Conservation (phyloP, 2,797 vertebrate genomes). For the Ctenopoma multispine region DNA sequence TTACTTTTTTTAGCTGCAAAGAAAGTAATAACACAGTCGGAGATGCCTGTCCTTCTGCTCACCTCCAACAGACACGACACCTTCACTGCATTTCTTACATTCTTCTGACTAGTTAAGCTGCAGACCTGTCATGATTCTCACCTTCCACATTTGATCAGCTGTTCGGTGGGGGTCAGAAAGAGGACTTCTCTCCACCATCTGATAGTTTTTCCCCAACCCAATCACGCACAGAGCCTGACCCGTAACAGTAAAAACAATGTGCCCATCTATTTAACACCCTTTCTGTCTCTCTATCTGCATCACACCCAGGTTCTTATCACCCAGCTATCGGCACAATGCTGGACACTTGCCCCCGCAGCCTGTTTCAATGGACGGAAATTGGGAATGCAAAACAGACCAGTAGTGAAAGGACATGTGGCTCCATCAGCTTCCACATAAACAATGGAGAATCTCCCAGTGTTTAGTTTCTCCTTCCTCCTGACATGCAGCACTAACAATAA, state of each 20-base stretch:
- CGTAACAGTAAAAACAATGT: slow-evolving; percentile 65
- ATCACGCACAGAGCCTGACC: slow-evolving; percentile 18
- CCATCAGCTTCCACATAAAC: slow-evolving; percentile 75
- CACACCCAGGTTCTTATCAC: slow-evolving; percentile 60
- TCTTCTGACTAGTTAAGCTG: slow-evolving; percentile 35
- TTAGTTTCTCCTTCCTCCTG: slow-evolving; percentile 75
- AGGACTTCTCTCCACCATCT: slow-evolving; percentile 22
- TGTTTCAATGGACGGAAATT: slow-evolving; percentile 82
- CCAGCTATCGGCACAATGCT: slow-evolving; percentile 75
- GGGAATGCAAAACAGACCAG: slow-evolving; percentile 75
- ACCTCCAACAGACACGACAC: slow-evolving; percentile 20
- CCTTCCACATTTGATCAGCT: slow-evolving; percentile 60
- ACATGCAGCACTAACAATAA: slow-evolving; percentile 70
- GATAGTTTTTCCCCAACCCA: background rate
- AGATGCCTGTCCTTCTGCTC: slow-evolving; percentile 27
- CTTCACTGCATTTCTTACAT: slow-evolving; percentile 57
- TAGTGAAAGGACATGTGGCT: slow-evolving; percentile 79
- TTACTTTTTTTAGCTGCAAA: slow-evolving; percentile 33
- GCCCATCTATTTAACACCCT: slow-evolving; percentile 60
- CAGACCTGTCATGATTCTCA: slow-evolving; percentile 23
- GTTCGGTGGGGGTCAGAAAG: slow-evolving; percentile 45
- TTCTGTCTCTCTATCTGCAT: slow-evolving; percentile 31
- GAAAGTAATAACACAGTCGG: slow-evolving; percentile 28
- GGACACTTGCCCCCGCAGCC: slow-evolving; percentile 71
- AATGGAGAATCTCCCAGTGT: slow-evolving; percentile 77